Percentiles rank a stretch among this genome's conserved stretches.
These are phyloP conservation scores for Arenaria interpres DNA, from an alignment of 2,113 vertebrate species.

Conservation along the genomic window DNA sequence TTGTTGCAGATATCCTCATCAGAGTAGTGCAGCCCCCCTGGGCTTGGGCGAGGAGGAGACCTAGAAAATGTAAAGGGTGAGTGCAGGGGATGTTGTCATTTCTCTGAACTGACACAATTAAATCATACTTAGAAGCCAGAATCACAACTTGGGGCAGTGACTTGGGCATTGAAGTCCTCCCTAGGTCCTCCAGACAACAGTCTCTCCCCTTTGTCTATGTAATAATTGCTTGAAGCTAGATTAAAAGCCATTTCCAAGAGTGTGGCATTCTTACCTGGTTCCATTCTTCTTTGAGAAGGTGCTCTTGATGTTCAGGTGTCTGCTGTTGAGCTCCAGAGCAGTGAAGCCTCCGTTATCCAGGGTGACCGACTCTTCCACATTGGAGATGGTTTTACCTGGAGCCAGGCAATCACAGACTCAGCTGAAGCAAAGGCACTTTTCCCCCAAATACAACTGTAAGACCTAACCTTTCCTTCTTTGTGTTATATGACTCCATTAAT, in stretches of 20 bases:
- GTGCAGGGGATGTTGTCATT: neutral
- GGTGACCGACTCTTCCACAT: constrained; percentile 86
- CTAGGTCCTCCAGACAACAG: neutral
- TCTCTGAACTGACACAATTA: neutral
- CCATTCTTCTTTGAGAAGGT: constrained; percentile 94
- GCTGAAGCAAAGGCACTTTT: neutral
- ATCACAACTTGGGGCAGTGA: neutral
- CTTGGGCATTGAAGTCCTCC: neutral
- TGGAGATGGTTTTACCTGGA: constrained; percentile 86
- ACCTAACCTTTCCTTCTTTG: neutral
- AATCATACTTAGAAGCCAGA: neutral
- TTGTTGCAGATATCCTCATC: constrained; percentile 95
- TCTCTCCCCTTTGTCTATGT: neutral
- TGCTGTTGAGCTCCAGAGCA: constrained; percentile 91
- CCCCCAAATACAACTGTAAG: neutral
- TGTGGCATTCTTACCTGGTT: constrained; percentile 77
- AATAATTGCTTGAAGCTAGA: neutral
- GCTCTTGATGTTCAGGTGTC: constrained; percentile 89
- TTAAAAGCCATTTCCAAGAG: neutral
- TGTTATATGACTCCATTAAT: neutral
- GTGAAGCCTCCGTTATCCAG: constrained; percentile 95
- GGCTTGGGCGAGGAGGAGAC: constrained; percentile 94
- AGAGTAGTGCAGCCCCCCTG: constrained; percentile 91
- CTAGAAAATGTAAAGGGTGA: constrained; percentile 53
- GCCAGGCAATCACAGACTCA: neutral